Evolutionary conservation across 1,140 invertebrate genomes (phyloP), one percentile per base, ranked within the genome.

Genomic region (Anastatus disparis): DNA sequence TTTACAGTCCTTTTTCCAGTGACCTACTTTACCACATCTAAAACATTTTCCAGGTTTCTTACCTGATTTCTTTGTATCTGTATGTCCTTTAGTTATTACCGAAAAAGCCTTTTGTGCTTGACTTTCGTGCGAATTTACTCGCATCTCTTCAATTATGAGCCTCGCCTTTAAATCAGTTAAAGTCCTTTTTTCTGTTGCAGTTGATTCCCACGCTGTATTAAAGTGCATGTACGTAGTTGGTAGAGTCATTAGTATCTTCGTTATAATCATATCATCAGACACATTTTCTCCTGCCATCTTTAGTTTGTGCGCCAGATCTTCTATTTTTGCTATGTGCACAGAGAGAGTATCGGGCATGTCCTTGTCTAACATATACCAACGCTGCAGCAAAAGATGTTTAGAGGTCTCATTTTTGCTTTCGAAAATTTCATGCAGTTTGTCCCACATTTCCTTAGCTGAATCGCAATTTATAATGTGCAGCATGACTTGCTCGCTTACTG

Each of bases 181-280:
- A 0, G 77, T 83, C 68, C 76, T 76, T 2, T 79, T 48, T 46
- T 55, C 69, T 4, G 7, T 13, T 20, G 61, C 35, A 15, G 71
- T 67, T 64, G 77, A 79, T 24, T 83, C 80, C 82, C 82, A 84
- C 0, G 80, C 82, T 13, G 77, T 81, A 1, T 70, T 52, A 64
- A 84, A 84, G 66, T 82, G 75, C 27, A 72, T 70, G 38, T 76
- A 78, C 2, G 66, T 27, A 29, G 62, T 27, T 24, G 78, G 78
- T 10, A 81, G 38, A 6, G 76, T 69, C 70, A 76, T 78, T 20
- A 79, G 46, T 61, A 81, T 75, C 71, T 81, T 78, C 10, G 78
- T 82, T 20, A 81, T 75, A 1, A 76, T 55, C 66, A 80, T 73
- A 9, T 62, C 70, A 35, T 80, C 70, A 10, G 76, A 66, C 15